phyloP scores from a whole-genome alignment of 1,140 invertebrate species.

The Orussus abietinus region DNA sequence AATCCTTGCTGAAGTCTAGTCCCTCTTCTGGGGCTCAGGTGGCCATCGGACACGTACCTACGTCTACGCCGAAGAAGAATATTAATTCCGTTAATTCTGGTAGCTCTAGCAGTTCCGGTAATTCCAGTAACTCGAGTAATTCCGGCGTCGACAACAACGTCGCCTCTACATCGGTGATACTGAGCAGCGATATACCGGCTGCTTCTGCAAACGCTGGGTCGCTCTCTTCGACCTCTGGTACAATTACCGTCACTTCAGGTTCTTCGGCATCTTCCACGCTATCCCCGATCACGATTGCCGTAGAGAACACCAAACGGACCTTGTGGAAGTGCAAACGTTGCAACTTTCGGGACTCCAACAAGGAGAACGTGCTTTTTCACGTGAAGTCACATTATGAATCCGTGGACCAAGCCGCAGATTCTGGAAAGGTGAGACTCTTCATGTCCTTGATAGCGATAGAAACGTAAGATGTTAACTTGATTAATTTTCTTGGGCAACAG shows the following conservation, averaged over 20 bases:
- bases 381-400: conserved; percentile 61
- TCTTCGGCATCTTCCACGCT: too few relatives aligned
- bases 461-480: conserved; percentile 19
- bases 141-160: too few relatives aligned
- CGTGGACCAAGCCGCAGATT: conserved; percentile 12
- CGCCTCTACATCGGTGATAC: too few relatives aligned
- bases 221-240: too few relatives aligned
- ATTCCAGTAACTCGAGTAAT: too few relatives aligned
- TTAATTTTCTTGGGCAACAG: conserved; percentile 12
- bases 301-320: conserved; percentile 55
- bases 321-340: conserved; percentile 82
- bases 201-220: too few relatives aligned
- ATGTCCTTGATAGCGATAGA: conserved; percentile 12
- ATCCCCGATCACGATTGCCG: conserved; percentile 1
- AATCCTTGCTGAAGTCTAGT: conserved; percentile 42
- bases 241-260: too few relatives aligned
- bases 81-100: too few relatives aligned
- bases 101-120: too few relatives aligned
- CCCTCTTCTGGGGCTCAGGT: conserved; percentile 17
- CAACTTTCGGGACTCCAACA: conserved; percentile 67
- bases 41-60: conserved; percentile 4
- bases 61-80: conserved; percentile 2
- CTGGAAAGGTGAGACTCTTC: background rate
- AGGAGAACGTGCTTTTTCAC: conserved; percentile 63
- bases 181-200: too few relatives aligned